These are phyloP conservation scores for Eupleurogrammus muticus DNA, from an alignment of 2,797 vertebrate species.

Conservation along the genomic window DNA sequence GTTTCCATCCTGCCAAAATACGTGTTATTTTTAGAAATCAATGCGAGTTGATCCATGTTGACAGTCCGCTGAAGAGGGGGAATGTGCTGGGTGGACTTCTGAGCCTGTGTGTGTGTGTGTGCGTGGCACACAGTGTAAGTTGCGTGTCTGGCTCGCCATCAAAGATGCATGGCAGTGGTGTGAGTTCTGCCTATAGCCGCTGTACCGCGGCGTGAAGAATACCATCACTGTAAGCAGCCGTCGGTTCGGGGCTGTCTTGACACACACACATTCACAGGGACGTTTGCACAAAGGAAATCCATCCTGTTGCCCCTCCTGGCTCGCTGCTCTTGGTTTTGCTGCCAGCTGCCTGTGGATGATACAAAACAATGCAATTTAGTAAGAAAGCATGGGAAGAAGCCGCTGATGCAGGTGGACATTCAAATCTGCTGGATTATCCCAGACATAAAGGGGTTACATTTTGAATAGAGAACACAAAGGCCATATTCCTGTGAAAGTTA, in stretches of 20 bases:
- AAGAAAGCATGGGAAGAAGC: not conserved
- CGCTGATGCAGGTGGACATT: slow-evolving; percentile 27
- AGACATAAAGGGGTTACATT: slow-evolving; percentile 10
- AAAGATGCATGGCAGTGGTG: slow-evolving; percentile 31
- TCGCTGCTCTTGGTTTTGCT: not conserved
- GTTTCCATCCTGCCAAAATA: slow-evolving; percentile 31
- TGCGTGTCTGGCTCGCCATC: slow-evolving; percentile 30
- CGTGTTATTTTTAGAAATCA: slow-evolving; percentile 70
- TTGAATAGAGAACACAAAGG: slow-evolving; percentile 6
- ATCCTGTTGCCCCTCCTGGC: not conserved
- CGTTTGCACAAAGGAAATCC: not conserved
- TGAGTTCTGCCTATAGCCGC: slow-evolving; percentile 18
- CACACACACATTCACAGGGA: slow-evolving; percentile 15
- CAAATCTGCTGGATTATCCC: slow-evolving; percentile 14
- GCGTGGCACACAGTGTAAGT: not conserved
- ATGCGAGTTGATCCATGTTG: slow-evolving; percentile 62
- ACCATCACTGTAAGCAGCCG: not conserved
- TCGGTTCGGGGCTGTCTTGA: slow-evolving; percentile 7
- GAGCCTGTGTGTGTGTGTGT: slow-evolving; percentile 9
- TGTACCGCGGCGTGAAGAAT: slow-evolving; percentile 4
- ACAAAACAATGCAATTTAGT: slow-evolving; percentile 4
- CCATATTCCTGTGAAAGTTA: slow-evolving; percentile 18
- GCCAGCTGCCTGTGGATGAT: slow-evolving; percentile 12
- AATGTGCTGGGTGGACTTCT: slow-evolving; percentile 21
- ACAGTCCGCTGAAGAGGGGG: slow-evolving; percentile 43